Evolutionary conservation across 2,888 invertebrate species (phyloP).

Genomic region (Cerastis leucographa): DNA sequence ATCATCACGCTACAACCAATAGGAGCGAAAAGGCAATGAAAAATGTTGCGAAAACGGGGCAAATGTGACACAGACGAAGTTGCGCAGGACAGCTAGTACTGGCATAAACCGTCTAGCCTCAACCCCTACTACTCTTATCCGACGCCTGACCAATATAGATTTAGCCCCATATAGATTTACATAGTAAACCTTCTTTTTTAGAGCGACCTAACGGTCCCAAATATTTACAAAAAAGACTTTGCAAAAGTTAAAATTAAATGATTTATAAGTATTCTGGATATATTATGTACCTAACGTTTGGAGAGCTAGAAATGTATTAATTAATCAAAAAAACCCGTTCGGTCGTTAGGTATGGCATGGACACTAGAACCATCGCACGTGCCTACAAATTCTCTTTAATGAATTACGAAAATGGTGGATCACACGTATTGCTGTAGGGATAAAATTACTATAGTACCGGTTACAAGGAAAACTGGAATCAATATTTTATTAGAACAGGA

Average conservation of each 20-base stretch:
- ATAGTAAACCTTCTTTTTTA: neutral
- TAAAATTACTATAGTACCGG: constrained; percentile 9
- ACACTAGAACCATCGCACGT: neutral
- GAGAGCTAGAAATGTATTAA: constrained; percentile 11
- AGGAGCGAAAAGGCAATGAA: too few species aligned
- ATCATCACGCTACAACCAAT: too few species aligned
- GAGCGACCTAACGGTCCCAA: too few species aligned
- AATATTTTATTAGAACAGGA: constrained; percentile 46
- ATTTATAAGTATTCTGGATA: neutral
- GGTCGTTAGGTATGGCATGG: neutral
- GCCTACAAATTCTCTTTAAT: neutral
- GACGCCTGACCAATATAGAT: neutral
- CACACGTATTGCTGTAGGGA: neutral
- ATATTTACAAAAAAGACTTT: neutral
- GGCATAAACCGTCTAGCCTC: too few species aligned
- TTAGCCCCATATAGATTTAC: neutral
- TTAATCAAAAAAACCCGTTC: constrained; percentile 17
- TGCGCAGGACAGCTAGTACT: too few species aligned
- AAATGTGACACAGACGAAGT: too few species aligned
- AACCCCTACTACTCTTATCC: neutral
- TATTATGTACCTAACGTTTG: neutral
- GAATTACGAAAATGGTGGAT: neutral
- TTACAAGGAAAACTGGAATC: constrained; percentile 44
- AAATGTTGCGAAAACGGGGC: too few species aligned
- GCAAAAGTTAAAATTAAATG: neutral